A percentile compares a stretch with the other conserved stretches of the same genome.
Evolutionary conservation across 2,113 vertebrate genomes (phyloP).

Genomic region (Dunckerocampus dactyliophorus): DNA sequence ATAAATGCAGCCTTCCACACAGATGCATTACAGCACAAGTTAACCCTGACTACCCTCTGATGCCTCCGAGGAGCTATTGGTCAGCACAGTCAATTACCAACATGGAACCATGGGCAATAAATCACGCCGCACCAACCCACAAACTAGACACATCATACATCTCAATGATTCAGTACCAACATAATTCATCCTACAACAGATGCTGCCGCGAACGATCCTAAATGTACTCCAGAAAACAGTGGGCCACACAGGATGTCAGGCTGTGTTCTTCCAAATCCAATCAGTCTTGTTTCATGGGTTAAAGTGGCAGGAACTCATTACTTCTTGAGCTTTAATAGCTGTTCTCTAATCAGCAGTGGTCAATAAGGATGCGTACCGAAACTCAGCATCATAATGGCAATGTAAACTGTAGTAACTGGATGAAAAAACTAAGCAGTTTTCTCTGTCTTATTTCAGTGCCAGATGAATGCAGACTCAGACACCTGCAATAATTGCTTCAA

Average conservation of each 20-base stretch:
- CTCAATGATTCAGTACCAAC: conserved; percentile 17
- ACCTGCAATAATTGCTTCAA: too few relatives aligned
- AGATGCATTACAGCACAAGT: conserved; percentile 16
- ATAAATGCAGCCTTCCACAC: conserved; percentile 28
- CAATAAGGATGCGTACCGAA: too few relatives aligned
- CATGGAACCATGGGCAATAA: conserved; percentile 31
- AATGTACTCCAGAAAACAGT: neutral
- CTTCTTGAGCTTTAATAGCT: too few relatives aligned
- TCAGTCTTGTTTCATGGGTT: too few relatives aligned
- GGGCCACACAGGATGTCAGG: neutral
- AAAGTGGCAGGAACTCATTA: too few relatives aligned
- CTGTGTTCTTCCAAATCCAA: neutral
- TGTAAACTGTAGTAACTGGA: too few relatives aligned
- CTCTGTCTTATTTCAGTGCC: too few relatives aligned
- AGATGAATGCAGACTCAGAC: too few relatives aligned
- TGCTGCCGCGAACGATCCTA: neutral
- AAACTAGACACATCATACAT: conserved; percentile 26
- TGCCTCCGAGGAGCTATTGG: conserved; percentile 23
- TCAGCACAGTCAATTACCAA: conserved; percentile 36
- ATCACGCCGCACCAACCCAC: conserved; percentile 20
- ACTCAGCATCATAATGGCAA: too few relatives aligned
- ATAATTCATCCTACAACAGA: conserved; percentile 17
- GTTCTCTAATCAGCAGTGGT: too few relatives aligned
- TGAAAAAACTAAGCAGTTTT: too few relatives aligned
- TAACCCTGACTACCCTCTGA: neutral